These are phyloP conservation scores for Apolygus lucorum DNA, from an alignment of 1,140 invertebrate genomes.

Conservation along the genomic window DNA sequence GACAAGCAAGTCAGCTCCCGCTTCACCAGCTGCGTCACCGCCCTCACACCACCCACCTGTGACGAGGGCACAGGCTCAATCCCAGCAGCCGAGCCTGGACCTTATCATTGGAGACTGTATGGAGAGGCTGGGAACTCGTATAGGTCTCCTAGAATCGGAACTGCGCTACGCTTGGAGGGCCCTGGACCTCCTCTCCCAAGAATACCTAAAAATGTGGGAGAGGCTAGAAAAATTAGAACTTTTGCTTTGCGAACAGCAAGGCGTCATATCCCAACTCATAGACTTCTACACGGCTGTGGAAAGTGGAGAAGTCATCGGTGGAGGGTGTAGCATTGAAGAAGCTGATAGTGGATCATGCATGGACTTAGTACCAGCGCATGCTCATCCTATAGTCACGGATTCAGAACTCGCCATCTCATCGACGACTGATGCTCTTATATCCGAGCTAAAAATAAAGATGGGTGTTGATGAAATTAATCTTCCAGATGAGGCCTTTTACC, in stretches of 20 bases:
- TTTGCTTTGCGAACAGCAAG: constrained; percentile 79
- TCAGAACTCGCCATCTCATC: constrained; percentile 34
- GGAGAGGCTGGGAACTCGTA: constrained; percentile 73
- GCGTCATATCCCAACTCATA: constrained; percentile 79
- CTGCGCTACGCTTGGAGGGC: constrained; percentile 85
- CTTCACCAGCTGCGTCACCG: constrained; percentile 18
- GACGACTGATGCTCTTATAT: constrained; percentile 40
- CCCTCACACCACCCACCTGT: constrained; percentile 2
- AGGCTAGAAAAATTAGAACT: constrained; percentile 83
- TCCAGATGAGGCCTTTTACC: constrained; percentile 79
- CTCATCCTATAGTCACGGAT: constrained; percentile 18
- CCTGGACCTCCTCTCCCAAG: constrained; percentile 77
- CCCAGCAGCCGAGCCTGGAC: constrained; percentile 33
- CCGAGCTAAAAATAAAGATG: constrained; percentile 42
- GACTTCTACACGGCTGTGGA: constrained; percentile 56
- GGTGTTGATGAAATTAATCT: constrained; percentile 46
- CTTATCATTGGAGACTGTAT: constrained; percentile 69
- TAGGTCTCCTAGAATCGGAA: constrained; percentile 80
- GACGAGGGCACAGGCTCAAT: constrained; percentile 22
- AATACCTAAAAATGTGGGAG: constrained; percentile 91
- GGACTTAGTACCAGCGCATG: constrained; percentile 37
- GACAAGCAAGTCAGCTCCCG: constrained; percentile 22
- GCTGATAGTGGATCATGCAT: constrained; percentile 24
- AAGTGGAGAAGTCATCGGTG: constrained; percentile 18
- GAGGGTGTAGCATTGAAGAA: constrained; percentile 28